These are phyloP conservation scores for Spilosoma lubricipeda DNA, from an alignment of 2,888 invertebrate species.

Conservation along the genomic window DNA sequence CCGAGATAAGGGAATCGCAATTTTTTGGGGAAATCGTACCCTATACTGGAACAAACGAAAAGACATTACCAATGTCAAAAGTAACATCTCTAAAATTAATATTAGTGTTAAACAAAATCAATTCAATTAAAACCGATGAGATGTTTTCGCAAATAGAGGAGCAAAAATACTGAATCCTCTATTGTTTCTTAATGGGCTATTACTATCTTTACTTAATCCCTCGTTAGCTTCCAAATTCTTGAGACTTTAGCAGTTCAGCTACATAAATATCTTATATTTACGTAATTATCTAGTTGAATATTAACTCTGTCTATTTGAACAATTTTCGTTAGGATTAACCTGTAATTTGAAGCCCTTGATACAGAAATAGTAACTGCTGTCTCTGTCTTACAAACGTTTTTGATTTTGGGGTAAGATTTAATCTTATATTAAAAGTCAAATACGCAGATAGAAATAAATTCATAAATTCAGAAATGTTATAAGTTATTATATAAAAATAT, in stretches of 20 bases:
- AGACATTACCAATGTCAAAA: no score
- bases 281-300: slow-evolving; percentile 45
- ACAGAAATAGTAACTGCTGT: background rate
- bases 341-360: background rate
- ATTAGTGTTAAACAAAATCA: slow-evolving; percentile 3
- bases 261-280: slow-evolving; percentile 35
- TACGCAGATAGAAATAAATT: background rate
- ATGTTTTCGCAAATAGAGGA: slow-evolving; percentile 5
- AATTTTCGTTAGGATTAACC: slow-evolving; percentile 12
- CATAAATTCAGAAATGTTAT: no score
- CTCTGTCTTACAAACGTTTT: background rate
- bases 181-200: slow-evolving; percentile 34
- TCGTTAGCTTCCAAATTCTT: slow-evolving; percentile 15
- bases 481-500: no score
- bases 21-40: no score
- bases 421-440: background rate
- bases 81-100: no score
- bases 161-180: slow-evolving; percentile 21
- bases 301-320: slow-evolving; percentile 44
- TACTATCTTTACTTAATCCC: slow-evolving; percentile 29
- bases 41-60: no score
- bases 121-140: slow-evolving; percentile 3
- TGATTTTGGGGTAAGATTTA: background rate
- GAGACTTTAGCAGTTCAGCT: slow-evolving; percentile 18
- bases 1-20: no score